Evolutionary conservation across 2,797 vertebrate genomes (phyloP), one percentile per base, ranked within the genome.

Genomic region (Peromyscus nudipes): DNA sequence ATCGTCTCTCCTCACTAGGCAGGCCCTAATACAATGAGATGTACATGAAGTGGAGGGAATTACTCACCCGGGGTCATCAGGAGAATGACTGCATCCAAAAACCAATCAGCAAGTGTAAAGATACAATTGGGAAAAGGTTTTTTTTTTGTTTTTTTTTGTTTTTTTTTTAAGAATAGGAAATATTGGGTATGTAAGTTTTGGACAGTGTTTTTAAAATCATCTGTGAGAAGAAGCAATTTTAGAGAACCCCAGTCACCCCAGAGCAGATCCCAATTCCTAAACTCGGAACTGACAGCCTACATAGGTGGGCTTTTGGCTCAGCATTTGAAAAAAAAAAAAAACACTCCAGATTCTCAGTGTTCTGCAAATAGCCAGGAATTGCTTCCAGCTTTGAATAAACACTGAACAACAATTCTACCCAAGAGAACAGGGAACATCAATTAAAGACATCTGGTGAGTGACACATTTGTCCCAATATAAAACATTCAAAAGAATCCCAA

Each of bases 371-470:
- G 23, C 37, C 46, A 88, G 57, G 7, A 86, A 40, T 94, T 97
- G 93, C 71, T 92, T 96, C 69, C 60, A 94, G 23, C 91, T 97
- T 97, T 95, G 69, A 91, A 94, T 92, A 77, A 95, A 79, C 29
- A 90, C 49, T 79, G 84, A 96, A 87, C 76, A 95, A 94, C 37
- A 57, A 92, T 94, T 94, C 37, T 79, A 46, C 67, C 31, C 71
- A 91, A 97, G 95, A 64, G 37, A 94, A 92, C 91, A 96, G 82
- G 64, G 43, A 93, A 89, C 34, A 16, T 97, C 96, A 96, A 97
- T 97, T 97, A 96, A 96, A 97, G 95, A 97, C 95, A 97, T 97
- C 97, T 98, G 97, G 94, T 85, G 34, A 95, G 80, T 92, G 96
- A 96, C 86, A 96, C 92, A 96, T 90, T 65, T 96, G 95, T 92